Conservation (phyloP, 2,113 vertebrate genomes). For the Platanista minor region DNA sequence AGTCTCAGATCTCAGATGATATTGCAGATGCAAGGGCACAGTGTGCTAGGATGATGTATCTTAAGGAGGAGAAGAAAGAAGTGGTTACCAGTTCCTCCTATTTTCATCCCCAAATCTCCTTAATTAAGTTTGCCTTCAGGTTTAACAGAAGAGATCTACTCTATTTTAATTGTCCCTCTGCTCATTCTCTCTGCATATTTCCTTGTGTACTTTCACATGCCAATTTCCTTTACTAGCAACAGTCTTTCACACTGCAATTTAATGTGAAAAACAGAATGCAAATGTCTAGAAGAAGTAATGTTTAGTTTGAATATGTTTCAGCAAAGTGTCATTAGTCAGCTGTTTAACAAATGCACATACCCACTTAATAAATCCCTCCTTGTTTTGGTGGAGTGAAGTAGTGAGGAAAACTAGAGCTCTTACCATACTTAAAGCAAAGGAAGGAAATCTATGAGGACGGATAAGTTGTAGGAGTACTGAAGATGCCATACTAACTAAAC, state of each 20-base stretch:
- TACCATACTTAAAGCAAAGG: background rate
- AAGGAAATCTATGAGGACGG: background rate
- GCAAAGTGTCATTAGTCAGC: background rate
- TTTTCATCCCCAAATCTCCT: background rate
- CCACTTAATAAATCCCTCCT: background rate
- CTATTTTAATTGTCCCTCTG: background rate
- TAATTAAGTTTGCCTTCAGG: background rate
- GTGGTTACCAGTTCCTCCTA: background rate
- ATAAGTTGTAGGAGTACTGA: background rate
- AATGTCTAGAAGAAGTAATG: slow-evolving; percentile 18
- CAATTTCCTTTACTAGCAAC: background rate
- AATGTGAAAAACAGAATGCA: background rate
- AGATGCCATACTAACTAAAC: background rate
- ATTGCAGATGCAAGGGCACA: background rate
- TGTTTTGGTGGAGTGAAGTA: background rate
- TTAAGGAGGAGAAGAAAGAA: background rate
- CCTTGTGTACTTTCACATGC: background rate
- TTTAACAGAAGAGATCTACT: background rate
- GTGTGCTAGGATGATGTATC: background rate
- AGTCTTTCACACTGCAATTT: slow-evolving; percentile 2
- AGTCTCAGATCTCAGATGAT: background rate
- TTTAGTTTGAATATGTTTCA: slow-evolving; percentile 31
- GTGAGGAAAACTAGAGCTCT: background rate
- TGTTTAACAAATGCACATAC: background rate
- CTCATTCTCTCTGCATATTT: background rate